Percentiles rank a stretch among this genome's conserved stretches.
Evolutionary conservation across 2,113 vertebrate species (phyloP).

Genomic region (Asarcornis scutulata): DNA sequence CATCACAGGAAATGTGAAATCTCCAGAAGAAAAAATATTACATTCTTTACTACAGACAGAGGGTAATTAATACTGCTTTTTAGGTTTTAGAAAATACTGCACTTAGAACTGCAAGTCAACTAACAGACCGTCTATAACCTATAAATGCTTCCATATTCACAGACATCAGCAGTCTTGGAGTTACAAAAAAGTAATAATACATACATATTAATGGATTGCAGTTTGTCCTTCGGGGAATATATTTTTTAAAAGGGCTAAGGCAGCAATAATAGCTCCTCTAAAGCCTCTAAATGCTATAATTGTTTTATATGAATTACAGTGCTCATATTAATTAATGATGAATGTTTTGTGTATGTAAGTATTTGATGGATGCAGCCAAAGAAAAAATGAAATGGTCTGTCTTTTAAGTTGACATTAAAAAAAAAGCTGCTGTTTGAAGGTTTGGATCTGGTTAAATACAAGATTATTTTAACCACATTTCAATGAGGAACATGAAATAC

Average conservation of each 20-base stretch:
- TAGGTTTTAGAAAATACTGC: constrained; percentile 78
- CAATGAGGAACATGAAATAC: constrained; percentile 69
- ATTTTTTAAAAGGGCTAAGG: constrained; percentile 79
- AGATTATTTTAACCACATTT: constrained; percentile 74
- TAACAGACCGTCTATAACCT: constrained; percentile 66
- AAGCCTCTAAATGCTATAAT: constrained; percentile 78
- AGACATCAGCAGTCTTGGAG: constrained; percentile 76
- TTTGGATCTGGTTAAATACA: constrained; percentile 67
- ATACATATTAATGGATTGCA: constrained; percentile 79
- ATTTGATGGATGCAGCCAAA: constrained; percentile 72
- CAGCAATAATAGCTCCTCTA: constrained; percentile 76
- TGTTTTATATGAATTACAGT: constrained; percentile 78
- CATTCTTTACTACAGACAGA: constrained; percentile 59
- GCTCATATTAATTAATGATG: constrained; percentile 76
- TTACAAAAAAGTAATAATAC: constrained; percentile 79
- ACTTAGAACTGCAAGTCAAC: constrained; percentile 76
- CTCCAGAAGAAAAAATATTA: constrained; percentile 47
- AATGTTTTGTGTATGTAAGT: constrained; percentile 62
- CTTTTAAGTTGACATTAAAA: constrained; percentile 20
- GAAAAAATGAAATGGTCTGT: constrained; percentile 32
- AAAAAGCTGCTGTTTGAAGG: constrained; percentile 33
- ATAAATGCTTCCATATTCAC: constrained; percentile 78
- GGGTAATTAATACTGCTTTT: constrained; percentile 81
- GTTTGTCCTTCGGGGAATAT: constrained; percentile 79
- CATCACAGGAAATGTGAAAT: constrained; percentile 57